Evolutionary conservation across 2,113 vertebrate genomes (phyloP), one percentile per base, ranked within the genome.

Genomic region (Rhagologus leucostigma): DNA sequence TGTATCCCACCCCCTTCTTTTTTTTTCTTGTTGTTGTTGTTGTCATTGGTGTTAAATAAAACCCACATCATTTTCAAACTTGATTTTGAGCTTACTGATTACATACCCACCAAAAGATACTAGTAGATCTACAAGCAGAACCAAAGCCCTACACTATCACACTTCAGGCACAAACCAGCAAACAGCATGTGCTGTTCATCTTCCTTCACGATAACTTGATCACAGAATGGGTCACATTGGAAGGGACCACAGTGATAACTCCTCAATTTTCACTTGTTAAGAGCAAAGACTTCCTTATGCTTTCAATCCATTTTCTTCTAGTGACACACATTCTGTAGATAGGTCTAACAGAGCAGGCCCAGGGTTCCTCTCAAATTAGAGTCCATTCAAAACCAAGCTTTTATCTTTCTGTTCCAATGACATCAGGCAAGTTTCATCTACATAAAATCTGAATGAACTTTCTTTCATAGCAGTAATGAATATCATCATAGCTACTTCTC

Each of bases 221-320:
- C 35, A 49, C 18, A 56, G 63, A 55, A 42, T 33, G 18, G 26
- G 41, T 22, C 47, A 35, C 1, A 2, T 0, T 42, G 55, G 33
- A 74, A 44, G 27, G 13, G 46, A 52, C 19, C 60, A 67, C 22
- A 52, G 10, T 27, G 29, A 52, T 10, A 64, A 4, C 15, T 59
- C 46, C 57, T 85, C 8, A 20, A 13, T 57, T 68, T 65, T 37
- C 7, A 74, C 37, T 24, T 64, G 35, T 91, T 84, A 95, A 50
- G 52, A 87, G 84, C 56, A 74, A 89, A 84, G 59, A 85, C 46
- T 86, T 96, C 30, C 30, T 84, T 76, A 64, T 57, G 32, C 42
- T 95, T 94, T 84, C 70, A 95, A 50, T 56, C 67, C 33, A 41
- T 6, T 85, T 95, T 95, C 56, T 96, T 63, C 50, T 73, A 47